Evolutionary conservation across 2,797 vertebrate genomes (phyloP), one percentile per base, ranked within the genome.

Genomic region (Gambusia yucatana): DNA sequence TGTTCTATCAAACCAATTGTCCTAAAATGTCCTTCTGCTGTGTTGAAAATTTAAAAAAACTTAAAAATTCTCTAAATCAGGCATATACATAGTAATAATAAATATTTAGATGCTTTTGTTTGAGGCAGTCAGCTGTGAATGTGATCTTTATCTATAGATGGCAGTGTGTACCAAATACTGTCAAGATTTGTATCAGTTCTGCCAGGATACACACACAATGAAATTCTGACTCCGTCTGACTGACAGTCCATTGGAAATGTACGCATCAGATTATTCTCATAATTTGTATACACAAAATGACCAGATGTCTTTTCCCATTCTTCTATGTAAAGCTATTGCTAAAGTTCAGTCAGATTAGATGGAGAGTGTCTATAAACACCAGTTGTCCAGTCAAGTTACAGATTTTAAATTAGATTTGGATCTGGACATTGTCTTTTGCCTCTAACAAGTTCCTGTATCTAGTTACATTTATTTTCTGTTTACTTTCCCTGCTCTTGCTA

Each of bases 141-240:
- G 61, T 85, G 13, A 50, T 55, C 13, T 84, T 84, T 48, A 77
- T 89, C 93, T 86, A 89, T 90, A 93, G 92, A 79, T 92, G 93
- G 92, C 94, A 90, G 86, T 93, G 87, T 93, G 88, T 86, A 87
- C 91, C 88, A 89, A 84, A 80, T 57, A 77, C 90, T 89, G 77
- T 80, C 50, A 39, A 75, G 74, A 61, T 77, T 72, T 77, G 78
- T 85, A 83, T 83, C 76, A 61, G 70, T 79, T 44, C 78, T 69
- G 76, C 36, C 33, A 7, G 4, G 75, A 67, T 77, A 71, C 71
- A 73, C 67, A 76, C 73, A 88, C 16, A 28, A 3, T 22, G 83
- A 8, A 63, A 63, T 83, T 83, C 73, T 86, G 69, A 79, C 82
- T 84, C 77, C 76, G 65, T 47, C 63, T 77, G 80, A 85, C 71